Base-by-base conservation (phyloP, 2,888 invertebrate genomes). In the Limenitis camilla region DNA sequence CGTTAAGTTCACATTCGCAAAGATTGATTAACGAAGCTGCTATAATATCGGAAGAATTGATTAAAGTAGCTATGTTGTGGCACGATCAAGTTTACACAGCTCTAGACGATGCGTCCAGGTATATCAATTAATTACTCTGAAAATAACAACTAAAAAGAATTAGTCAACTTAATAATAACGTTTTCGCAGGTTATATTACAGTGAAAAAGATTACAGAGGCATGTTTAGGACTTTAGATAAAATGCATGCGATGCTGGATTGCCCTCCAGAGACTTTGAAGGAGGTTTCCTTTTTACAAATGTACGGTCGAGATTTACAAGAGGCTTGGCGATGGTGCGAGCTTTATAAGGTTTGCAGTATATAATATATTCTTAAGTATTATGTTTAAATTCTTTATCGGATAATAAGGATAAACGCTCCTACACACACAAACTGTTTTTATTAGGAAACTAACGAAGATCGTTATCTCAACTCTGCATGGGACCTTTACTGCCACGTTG, bases 401-500 rank as follows among this genome's bases (percentile, higher is more conserved):
- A 40, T 40, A 8, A 40, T 5, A 11, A 5, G 11, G 10, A 6
- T 5, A 28, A 40, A 8, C 6, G 4, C 5, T 9, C 2, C 5
- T 19, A 2, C 19, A 19, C 19, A 19, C n/a, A 19, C 1, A 19
- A 19, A 19, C 19, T 19, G 19, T 19, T 19, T 19, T 27, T 40
- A 1, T 7, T 40, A 93, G 89, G 90, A 92, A 28, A 93, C 95
- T 0, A 92, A 93, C 11, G 95, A 96, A 67, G 92, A 94, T 31
- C 91, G 96, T 56, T 97, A 99, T 70, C 82, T 99, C 52, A 97
- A 98, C 74, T 97, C 97, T 76, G 98, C 99, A 2, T 99, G 99
- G 99, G 99, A 99, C 73, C 88, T 98, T 19, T 99, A 99, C 82
- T 99, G 98, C 81, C 96, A 97, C 72, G 98, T 99, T 32, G 98